phyloP scores from a whole-genome alignment of 2,113 vertebrate species.

The Pyrgilauda ruficollis region DNA sequence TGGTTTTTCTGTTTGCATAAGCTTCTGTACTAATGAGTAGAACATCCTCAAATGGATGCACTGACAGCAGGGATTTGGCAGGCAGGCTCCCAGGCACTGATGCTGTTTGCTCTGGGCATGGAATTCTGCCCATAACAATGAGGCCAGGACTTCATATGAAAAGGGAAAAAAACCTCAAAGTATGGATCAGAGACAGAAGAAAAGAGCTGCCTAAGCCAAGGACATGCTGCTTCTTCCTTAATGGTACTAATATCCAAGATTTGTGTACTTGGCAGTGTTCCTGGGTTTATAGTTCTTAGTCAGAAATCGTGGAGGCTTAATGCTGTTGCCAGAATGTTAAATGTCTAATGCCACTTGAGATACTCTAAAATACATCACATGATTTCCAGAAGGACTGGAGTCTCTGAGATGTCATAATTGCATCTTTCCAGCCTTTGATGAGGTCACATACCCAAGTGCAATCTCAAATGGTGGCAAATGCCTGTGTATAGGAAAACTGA shows the following conservation, averaged over 20 bases:
- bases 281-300: conserved; percentile 4
- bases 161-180: background rate
- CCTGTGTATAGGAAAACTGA: background rate
- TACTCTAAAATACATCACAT: background rate
- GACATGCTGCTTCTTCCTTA: conserved; percentile 28
- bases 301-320: conserved; percentile 6
- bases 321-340: background rate
- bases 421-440: background rate
- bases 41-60: conserved; percentile 20
- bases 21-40: background rate
- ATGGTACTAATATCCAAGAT: conserved; percentile 11
- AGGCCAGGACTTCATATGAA: background rate
- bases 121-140: conserved; percentile 10
- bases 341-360: background rate
- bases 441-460: background rate
- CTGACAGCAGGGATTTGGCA: conserved; percentile 1
- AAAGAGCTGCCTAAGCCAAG: conserved; percentile 12
- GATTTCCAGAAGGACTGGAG: background rate
- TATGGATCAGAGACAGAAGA: background rate
- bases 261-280: conserved; percentile 12
- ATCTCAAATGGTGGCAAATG: background rate
- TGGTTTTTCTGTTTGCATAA: conserved; percentile 7
- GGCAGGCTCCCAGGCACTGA: background rate
- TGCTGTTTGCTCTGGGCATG: background rate
- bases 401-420: background rate